Evolutionary conservation across 2,888 invertebrate genomes (phyloP).

Genomic region (Alloscopus bannaensis): DNA sequence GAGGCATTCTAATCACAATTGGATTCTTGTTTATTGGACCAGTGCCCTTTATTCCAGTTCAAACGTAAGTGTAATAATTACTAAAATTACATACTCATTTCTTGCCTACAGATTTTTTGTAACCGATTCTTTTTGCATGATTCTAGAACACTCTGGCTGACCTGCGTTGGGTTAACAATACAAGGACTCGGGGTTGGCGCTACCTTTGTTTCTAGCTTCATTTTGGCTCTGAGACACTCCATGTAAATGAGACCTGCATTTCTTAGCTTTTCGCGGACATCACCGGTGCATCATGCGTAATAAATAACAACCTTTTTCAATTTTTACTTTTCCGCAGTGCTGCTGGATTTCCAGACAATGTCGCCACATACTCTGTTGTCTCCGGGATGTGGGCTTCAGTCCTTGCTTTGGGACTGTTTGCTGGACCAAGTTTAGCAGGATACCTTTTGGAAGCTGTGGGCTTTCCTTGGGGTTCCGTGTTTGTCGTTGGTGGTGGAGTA

Average conservation of each 20-base stretch:
- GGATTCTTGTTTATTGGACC: conserved; percentile 88
- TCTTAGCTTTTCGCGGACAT: too few relatives aligned
- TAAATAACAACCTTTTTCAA: not conserved
- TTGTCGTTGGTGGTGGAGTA: conserved; percentile 74
- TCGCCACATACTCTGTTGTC: conserved; percentile 91
- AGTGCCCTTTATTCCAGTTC: conserved; percentile 83
- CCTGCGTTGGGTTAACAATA: conserved; percentile 83
- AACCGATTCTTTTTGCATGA: not conserved
- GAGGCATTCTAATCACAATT: conserved; percentile 81
- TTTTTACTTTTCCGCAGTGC: conserved; percentile 77
- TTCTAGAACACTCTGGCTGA: conserved; percentile 81
- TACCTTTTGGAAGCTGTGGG: conserved; percentile 53
- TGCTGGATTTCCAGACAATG: conserved; percentile 86
- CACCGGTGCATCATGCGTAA: too few relatives aligned
- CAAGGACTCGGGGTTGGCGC: conserved; percentile 91
- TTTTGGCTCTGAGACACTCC: conserved; percentile 86
- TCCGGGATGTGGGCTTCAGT: conserved; percentile 94
- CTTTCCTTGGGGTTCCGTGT: conserved; percentile 74
- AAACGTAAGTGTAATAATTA: conserved; percentile 77
- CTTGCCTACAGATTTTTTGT: not conserved
- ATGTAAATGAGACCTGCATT: conserved; percentile 86
- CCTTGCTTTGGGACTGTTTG: conserved; percentile 90
- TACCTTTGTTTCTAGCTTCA: conserved; percentile 89
- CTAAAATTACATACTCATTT: not conserved
- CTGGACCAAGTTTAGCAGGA: conserved; percentile 79